phyloP scores from a whole-genome alignment of 2,113 vertebrate genomes.

The Acanthisitta chloris region DNA sequence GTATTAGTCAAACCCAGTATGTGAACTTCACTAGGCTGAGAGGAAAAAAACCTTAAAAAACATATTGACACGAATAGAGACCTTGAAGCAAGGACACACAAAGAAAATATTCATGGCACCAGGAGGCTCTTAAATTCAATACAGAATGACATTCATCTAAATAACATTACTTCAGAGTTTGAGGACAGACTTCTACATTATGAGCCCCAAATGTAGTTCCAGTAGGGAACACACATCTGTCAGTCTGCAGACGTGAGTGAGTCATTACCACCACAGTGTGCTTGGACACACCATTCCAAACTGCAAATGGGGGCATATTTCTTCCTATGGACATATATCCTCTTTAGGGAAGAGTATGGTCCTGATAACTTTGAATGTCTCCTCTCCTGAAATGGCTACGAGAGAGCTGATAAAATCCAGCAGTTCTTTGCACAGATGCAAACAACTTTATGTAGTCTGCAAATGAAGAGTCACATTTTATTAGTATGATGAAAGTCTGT shows the following conservation, averaged over 20 bases:
- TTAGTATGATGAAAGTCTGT: neutral
- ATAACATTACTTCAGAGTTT: neutral
- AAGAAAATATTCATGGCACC: neutral
- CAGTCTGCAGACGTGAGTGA: neutral
- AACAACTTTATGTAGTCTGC: neutral
- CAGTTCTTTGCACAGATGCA: neutral
- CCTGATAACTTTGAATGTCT: neutral
- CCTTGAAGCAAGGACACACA: neutral
- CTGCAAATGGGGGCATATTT: neutral
- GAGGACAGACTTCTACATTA: neutral
- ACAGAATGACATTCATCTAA: neutral
- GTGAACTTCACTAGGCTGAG: neutral
- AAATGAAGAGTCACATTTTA: neutral
- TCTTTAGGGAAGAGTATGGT: neutral
- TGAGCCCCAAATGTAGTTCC: neutral
- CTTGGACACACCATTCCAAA: neutral
- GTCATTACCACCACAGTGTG: neutral
- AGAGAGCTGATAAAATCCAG: neutral
- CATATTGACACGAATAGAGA: neutral
- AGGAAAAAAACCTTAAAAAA: neutral
- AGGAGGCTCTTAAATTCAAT: neutral
- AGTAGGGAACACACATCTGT: neutral
- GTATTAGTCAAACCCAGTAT: neutral
- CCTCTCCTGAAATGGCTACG: neutral
- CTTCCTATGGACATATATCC: neutral